Base-by-base conservation (phyloP, 2,888 invertebrate species). In the Spisula subtruncata region DNA sequence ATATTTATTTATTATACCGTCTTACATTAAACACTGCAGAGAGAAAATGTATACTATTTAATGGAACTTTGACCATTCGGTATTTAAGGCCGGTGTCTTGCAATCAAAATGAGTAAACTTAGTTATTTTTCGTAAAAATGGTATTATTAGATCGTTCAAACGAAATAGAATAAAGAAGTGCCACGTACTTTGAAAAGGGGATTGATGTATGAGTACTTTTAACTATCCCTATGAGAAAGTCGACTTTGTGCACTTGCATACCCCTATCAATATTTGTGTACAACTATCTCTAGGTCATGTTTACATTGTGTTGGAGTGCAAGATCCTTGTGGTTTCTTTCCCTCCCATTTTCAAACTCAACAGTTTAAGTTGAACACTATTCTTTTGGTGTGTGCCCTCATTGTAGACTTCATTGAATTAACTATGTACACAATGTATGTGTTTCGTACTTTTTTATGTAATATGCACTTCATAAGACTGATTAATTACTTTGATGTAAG, bases 381-480 rank as follows among this genome's bases (percentile, higher is more conserved):
- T 35, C 32, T 35, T 75, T 18, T 16, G 32, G 20, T 75, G 18
- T 35, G 12, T 32, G 75, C 1, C 35, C 75, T 12, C 75, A 35
- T 35, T 35, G 75, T 75, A 18, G 75, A 32, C 32, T 75, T 32
- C 12, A 25, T 10, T 25, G 25, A 66, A 66, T 75, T 16, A 75
- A 75, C 32, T 75, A 18, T 75, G 75, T 75, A 75, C 75, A 75
- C 75, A 75, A 75, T 75, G n/a, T 32, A 16, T 5, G 14, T 14
- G 29, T 32, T 32, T 75, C 32, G 75, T 75, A 75, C 35, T 32
- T 75, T 71, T 35, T 35, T 75, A 75, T 75, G 35, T 75, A 75
- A 75, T 32, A 75, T 35, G 75, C 75, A 75, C 75, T 75, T 75
- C 29, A 75, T 32, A 32, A 6, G 12, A 75, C 14, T 35, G 32